Conservation (phyloP, 2,797 vertebrate genomes). For the Acomys russatus region DNA sequence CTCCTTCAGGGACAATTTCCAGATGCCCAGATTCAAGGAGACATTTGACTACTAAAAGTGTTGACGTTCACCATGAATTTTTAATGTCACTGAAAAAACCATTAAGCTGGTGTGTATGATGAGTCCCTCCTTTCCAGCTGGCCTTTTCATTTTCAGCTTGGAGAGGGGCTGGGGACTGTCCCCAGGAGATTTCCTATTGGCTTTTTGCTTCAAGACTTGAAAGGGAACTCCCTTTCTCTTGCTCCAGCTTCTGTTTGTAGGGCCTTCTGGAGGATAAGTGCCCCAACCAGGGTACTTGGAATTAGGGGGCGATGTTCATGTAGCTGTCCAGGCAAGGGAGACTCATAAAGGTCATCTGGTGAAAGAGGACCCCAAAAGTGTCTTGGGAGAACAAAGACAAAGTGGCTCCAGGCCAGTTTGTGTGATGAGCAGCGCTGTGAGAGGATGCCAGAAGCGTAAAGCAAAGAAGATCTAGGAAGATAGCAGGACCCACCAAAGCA, state of each 20-base stretch:
- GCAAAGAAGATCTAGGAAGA: not conserved
- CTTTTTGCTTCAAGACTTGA: not conserved
- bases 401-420: not conserved
- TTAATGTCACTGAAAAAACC: slow-evolving; percentile 73
- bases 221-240: not conserved
- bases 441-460: not conserved
- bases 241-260: no score
- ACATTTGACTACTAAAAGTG: slow-evolving; percentile 61
- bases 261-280: not conserved
- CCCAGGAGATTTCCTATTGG: not conserved
- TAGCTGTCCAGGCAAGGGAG: not conserved
- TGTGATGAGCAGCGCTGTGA: rapidly evolving
- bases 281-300: not conserved
- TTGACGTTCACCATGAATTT: slow-evolving; percentile 65
- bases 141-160: slow-evolving; percentile 66
- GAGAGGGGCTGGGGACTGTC: not conserved
- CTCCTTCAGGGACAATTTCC: slow-evolving; percentile 45
- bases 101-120: slow-evolving; percentile 21
- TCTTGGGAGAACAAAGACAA: not conserved
- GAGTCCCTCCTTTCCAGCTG: not conserved
- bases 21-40: slow-evolving; percentile 34
- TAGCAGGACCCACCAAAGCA: not conserved
- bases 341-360: not conserved
- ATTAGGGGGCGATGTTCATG: not conserved
- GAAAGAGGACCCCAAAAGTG: not conserved